These are phyloP conservation scores for Zingel zingel DNA, from an alignment of 2,113 vertebrate species.

Conservation along the genomic window DNA sequence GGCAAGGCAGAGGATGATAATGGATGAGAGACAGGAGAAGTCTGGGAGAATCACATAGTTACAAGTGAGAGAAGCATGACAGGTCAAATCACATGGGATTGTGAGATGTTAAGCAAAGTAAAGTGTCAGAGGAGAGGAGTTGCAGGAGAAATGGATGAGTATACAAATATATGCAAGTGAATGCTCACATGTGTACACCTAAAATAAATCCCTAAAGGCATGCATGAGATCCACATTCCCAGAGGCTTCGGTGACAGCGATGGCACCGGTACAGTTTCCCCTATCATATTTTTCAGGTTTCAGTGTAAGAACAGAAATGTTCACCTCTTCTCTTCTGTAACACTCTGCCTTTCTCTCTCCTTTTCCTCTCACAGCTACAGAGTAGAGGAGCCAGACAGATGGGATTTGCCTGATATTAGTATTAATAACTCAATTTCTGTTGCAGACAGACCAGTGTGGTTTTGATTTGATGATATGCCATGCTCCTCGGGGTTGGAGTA, in stretches of 20 bases:
- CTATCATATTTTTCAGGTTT: slow-evolving; percentile 60
- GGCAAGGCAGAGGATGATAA: slow-evolving; percentile 33
- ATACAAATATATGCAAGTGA: slow-evolving; percentile 31
- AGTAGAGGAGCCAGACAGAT: slow-evolving; percentile 47
- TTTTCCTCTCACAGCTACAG: slow-evolving; percentile 24
- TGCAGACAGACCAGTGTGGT: slow-evolving; percentile 42
- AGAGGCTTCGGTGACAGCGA: slow-evolving; percentile 46
- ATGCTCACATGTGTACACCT: slow-evolving; percentile 29
- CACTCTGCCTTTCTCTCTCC: slow-evolving; percentile 6
- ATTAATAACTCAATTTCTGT: slow-evolving; percentile 62
- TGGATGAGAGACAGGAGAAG: slow-evolving; percentile 46
- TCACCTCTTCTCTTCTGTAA: slow-evolving; percentile 43
- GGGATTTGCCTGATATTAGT: slow-evolving; percentile 49
- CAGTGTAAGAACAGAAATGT: slow-evolving; percentile 39
- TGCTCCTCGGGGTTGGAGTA: slow-evolving; percentile 7
- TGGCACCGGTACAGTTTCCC: slow-evolving; percentile 8
- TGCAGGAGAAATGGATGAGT: slow-evolving; percentile 20
- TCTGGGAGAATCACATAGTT: slow-evolving; percentile 39
- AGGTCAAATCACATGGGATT: slow-evolving; percentile 47
- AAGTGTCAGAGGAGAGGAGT: slow-evolving; percentile 28
- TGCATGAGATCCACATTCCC: slow-evolving; percentile 42
- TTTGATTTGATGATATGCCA: slow-evolving; percentile 43
- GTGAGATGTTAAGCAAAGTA: slow-evolving; percentile 41
- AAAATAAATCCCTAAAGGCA: slow-evolving; percentile 54
- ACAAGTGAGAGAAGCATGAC: slow-evolving; percentile 17